A percentile compares a stretch with the other conserved stretches of the same genome.
Conservation (phyloP, 2,888 invertebrate genomes). For the Hypena proboscidalis region DNA sequence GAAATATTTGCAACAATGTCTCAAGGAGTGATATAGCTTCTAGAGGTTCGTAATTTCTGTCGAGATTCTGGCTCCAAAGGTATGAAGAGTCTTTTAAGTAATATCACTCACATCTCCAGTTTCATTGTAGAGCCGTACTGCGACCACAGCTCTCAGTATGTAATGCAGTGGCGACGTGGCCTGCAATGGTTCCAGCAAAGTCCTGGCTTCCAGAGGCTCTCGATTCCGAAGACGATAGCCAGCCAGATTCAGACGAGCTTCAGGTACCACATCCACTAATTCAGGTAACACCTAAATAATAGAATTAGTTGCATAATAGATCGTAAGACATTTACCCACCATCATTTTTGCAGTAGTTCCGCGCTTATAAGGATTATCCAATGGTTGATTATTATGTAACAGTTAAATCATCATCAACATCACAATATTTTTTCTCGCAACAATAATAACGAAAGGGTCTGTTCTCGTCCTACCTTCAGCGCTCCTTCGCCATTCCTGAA, state of each 20-base stretch:
- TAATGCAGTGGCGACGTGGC: constrained; percentile 98
- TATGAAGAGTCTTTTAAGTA: too few relatives aligned
- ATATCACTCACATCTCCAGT: constrained; percentile 90
- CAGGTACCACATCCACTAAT: constrained; percentile 97
- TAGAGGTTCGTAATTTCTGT: too few relatives aligned
- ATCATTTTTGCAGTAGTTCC: too few relatives aligned
- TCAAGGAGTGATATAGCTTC: too few relatives aligned
- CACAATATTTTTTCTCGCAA: not conserved
- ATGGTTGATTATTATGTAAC: too few relatives aligned
- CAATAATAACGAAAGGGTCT: too few relatives aligned
- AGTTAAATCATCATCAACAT: too few relatives aligned
- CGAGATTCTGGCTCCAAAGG: too few relatives aligned
- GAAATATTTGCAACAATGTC: too few relatives aligned
- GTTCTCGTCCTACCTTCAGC: constrained; percentile 87
- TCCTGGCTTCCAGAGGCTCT: constrained; percentile 94
- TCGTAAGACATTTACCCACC: too few relatives aligned
- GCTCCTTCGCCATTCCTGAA: constrained; percentile 98
- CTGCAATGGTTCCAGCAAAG: constrained; percentile 95
- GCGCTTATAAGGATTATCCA: too few relatives aligned
- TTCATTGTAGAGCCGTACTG: constrained; percentile 96
- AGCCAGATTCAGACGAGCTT: constrained; percentile 97
- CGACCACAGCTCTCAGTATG: constrained; percentile 98
- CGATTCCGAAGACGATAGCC: constrained; percentile 96
- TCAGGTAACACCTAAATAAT: constrained; percentile 90
- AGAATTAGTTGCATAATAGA: not conserved